Evolutionary conservation across 2,113 vertebrate species (phyloP).

Genomic region (Spilogale gracilis): DNA sequence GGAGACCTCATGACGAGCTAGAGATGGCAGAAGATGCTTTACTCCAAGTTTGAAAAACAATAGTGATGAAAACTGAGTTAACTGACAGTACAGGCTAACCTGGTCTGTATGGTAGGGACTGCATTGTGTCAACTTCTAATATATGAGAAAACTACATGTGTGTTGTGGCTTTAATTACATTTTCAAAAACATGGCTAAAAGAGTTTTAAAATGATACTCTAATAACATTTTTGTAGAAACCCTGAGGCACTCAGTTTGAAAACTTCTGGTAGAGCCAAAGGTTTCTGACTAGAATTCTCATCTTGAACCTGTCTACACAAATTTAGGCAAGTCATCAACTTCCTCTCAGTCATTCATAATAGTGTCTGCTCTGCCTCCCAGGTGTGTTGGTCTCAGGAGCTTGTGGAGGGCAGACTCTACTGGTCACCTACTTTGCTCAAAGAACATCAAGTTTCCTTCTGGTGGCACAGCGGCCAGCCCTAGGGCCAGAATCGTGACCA

Average conservation of each 20-base stretch:
- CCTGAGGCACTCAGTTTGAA: neutral
- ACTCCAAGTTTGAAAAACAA: neutral
- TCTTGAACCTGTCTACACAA: neutral
- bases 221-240: neutral
- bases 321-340: neutral
- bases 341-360: neutral
- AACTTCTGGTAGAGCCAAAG: neutral
- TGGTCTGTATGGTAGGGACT: neutral
- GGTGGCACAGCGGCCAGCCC: neutral
- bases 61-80: neutral
- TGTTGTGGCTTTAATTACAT: neutral
- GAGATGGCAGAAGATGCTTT: neutral
- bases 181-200: neutral
- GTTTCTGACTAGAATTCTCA: neutral
- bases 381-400: neutral
- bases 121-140: neutral
- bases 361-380: neutral
- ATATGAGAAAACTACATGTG: neutral
- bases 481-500: neutral
- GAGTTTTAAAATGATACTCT: neutral
- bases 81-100: neutral
- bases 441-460: neutral
- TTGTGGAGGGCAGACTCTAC: neutral
- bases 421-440: neutral
- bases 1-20: slow-evolving; percentile 6